These are phyloP conservation scores for Tachuris rubrigastra DNA, from an alignment of 2,113 vertebrate genomes.

Conservation along the genomic window DNA sequence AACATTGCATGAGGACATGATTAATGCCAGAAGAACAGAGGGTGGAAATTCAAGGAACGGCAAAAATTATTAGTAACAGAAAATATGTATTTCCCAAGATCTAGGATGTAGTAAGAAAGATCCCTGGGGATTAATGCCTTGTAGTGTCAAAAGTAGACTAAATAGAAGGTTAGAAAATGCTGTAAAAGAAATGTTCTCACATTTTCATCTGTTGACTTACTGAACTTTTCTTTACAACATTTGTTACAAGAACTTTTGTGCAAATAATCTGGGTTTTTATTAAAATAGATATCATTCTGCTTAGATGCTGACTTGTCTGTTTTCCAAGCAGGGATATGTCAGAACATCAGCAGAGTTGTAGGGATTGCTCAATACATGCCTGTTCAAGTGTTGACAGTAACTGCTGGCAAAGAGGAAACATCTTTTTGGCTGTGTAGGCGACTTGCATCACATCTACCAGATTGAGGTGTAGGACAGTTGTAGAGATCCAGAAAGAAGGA, in stretches of 20 bases:
- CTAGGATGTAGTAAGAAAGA: neutral
- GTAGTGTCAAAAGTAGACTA: neutral
- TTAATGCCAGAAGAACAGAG: neutral
- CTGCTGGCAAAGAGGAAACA: neutral
- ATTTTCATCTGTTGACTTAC: neutral
- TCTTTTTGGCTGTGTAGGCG: neutral
- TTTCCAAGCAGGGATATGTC: neutral
- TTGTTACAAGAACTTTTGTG: neutral
- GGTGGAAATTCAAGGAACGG: neutral
- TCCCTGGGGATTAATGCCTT: neutral
- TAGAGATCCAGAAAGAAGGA: neutral
- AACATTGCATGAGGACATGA: neutral
- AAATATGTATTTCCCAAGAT: neutral
- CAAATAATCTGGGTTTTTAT: neutral
- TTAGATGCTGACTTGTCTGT: neutral
- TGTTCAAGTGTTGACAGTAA: neutral
- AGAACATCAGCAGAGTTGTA: neutral
- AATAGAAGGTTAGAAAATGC: neutral
- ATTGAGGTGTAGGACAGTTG: neutral
- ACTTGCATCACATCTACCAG: neutral
- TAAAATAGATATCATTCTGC: neutral
- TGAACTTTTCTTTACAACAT: neutral
- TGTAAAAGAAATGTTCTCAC: neutral
- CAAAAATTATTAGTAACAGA: neutral
- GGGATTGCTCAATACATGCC: constrained; percentile 1